Evolutionary conservation across 2,797 vertebrate species (phyloP).

Genomic region (Semotilus atromaculatus): DNA sequence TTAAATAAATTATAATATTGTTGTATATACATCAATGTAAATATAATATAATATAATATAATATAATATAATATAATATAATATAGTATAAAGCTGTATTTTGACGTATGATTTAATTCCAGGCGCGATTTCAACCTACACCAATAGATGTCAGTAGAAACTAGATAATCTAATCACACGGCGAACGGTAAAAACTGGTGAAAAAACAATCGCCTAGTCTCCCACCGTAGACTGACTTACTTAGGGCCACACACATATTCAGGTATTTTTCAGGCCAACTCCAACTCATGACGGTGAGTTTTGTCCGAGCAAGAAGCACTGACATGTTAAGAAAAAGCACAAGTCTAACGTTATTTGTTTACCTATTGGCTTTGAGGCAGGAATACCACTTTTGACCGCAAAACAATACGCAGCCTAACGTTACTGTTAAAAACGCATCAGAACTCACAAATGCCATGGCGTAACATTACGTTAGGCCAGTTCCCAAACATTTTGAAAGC

Average conservation of each 20-base stretch:
- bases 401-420: background rate
- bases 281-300: background rate
- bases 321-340: background rate
- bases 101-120: background rate
- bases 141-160: constrained; percentile 65
- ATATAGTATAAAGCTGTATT: background rate
- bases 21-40: no score
- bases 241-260: background rate
- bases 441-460: background rate
- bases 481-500: no score
- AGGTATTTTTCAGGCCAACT: background rate
- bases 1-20: no score
- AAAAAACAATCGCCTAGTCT: background rate
- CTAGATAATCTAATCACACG: background rate
- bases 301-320: background rate
- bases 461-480: no score
- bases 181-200: background rate
- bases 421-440: background rate
- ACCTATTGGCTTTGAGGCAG: background rate
- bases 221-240: no score
- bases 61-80: constrained; percentile 2
- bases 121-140: background rate
- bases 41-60: no score
- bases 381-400: background rate
- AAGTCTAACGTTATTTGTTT: background rate